These are phyloP conservation scores for Caenorhabditis auriculariae DNA, from an alignment of 2,888 invertebrate species.

Conservation along the genomic window DNA sequence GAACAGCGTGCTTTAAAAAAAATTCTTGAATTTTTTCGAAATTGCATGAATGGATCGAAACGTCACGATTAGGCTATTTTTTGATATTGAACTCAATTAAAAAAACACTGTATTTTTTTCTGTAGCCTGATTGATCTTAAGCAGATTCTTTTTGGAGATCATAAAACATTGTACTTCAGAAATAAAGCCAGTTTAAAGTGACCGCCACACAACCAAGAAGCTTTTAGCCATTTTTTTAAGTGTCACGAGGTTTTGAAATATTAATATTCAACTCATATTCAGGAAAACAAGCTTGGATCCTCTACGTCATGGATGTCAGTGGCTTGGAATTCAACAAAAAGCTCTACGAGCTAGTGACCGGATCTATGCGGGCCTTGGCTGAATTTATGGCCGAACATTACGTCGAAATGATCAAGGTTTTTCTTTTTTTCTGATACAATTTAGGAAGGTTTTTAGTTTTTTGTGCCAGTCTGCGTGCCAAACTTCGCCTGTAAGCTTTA, in stretches of 20 bases:
- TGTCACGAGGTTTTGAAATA: not conserved
- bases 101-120: too few species aligned
- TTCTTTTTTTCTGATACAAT: not conserved
- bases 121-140: too few species aligned
- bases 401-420: slow-evolving; percentile 55
- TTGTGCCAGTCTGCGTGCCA: slow-evolving; percentile 55
- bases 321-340: slow-evolving; percentile 53
- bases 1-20: not conserved
- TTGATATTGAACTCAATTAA: too few species aligned
- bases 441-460: slow-evolving; percentile 29
- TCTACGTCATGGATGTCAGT: slow-evolving; percentile 58
- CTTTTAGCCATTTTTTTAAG: not conserved
- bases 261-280: not conserved
- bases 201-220: too few species aligned
- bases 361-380: slow-evolving; percentile 47
- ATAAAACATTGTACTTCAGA: not conserved
- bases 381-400: slow-evolving; percentile 61
- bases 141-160: too few species aligned
- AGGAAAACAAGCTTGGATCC: slow-evolving; percentile 55
- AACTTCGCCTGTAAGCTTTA: slow-evolving; percentile 51
- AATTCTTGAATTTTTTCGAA: too few species aligned
- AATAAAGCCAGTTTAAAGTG: not conserved
- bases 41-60: too few species aligned
- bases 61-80: too few species aligned
- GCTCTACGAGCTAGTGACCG: slow-evolving; percentile 51